These are phyloP conservation scores for Tetragonisca angustula DNA, from an alignment of 2,888 invertebrate species.

Conservation along the genomic window DNA sequence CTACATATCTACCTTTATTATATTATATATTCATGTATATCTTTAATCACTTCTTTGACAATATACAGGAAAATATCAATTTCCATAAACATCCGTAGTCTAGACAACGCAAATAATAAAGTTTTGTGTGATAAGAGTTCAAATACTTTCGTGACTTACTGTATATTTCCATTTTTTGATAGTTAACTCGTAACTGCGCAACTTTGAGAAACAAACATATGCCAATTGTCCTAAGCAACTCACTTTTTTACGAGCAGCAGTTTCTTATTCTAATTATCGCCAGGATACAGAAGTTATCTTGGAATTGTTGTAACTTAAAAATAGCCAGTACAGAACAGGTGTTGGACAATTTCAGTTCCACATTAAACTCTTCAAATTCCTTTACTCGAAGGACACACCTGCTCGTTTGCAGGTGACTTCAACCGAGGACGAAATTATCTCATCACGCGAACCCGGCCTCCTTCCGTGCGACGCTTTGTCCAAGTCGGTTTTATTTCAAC, in stretches of 20 bases:
- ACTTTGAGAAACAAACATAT: background rate
- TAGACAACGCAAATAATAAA: too few relatives aligned
- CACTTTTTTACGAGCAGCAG: background rate
- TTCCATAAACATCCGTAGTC: too few relatives aligned
- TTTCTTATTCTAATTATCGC: slow-evolving; percentile 19
- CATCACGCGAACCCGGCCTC: slow-evolving; percentile 4
- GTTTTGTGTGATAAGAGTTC: too few relatives aligned
- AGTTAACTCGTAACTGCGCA: background rate
- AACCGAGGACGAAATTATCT: slow-evolving; percentile 39
- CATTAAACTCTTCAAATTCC: slow-evolving; percentile 34
- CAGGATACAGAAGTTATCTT: background rate
- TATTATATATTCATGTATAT: too few relatives aligned
- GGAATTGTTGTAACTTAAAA: slow-evolving; percentile 27
- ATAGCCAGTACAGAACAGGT: slow-evolving; percentile 35
- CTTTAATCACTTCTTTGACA: too few relatives aligned
- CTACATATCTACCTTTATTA: too few relatives aligned
- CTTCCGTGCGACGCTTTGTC: background rate
- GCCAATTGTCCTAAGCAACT: background rate
- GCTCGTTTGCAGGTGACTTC: slow-evolving; percentile 49
- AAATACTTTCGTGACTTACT: too few relatives aligned
- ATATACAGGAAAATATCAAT: too few relatives aligned
- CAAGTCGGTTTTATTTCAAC: background rate
- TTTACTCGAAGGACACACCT: slow-evolving; percentile 48
- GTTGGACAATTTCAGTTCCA: slow-evolving; percentile 16
- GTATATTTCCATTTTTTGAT: background rate